phyloP scores from a whole-genome alignment of 2,797 vertebrate species.

The Hyperoplus immaculatus region DNA sequence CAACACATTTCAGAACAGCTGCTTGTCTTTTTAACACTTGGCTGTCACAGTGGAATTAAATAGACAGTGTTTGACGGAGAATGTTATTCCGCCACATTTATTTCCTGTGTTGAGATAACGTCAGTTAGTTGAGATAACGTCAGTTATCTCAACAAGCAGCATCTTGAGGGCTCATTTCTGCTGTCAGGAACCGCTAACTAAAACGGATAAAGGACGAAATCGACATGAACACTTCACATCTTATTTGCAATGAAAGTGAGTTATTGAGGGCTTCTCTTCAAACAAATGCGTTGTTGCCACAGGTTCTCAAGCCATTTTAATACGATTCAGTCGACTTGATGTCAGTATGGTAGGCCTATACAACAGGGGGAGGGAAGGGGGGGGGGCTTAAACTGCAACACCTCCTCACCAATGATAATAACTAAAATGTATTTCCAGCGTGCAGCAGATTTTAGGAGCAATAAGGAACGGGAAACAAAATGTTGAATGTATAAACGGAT shows the following conservation, averaged over 20 bases:
- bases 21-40: slow-evolving; percentile 53
- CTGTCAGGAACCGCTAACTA: slow-evolving; percentile 12
- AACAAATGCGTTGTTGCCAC: background rate
- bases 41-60: slow-evolving; percentile 45
- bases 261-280: background rate
- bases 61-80: slow-evolving; percentile 32
- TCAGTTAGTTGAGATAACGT: slow-evolving; percentile 57
- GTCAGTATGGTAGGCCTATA: background rate
- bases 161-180: slow-evolving; percentile 39
- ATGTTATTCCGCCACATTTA: slow-evolving; percentile 38
- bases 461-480: too few species aligned
- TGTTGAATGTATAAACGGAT: too few species aligned
- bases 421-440: too few species aligned
- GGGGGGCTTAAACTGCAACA: too few species aligned
- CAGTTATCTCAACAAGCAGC: slow-evolving; percentile 40
- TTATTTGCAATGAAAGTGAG: background rate
- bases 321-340: background rate
- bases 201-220: slow-evolving; percentile 10
- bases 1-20: slow-evolving; percentile 45
- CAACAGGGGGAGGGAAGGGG: too few species aligned
- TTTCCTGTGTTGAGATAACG: slow-evolving; percentile 52
- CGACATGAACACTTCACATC: background rate
- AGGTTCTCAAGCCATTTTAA: background rate
- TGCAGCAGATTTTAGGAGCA: too few species aligned
- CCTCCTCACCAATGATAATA: too few species aligned